Evolutionary conservation across 2,113 vertebrate species (phyloP).

Genomic region (Poeciliopsis occidentalis): DNA sequence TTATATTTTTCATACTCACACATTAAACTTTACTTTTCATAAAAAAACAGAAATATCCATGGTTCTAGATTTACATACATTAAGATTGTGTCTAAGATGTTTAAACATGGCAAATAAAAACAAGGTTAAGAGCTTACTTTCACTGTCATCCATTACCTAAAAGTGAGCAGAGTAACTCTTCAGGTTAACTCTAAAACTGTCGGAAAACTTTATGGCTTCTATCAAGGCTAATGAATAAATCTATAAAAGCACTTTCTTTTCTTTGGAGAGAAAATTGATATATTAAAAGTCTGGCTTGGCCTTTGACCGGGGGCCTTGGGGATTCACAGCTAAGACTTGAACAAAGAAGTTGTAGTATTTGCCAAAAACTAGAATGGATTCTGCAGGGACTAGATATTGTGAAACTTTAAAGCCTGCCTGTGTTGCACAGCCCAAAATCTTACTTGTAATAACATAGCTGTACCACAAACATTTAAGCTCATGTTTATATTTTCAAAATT

Average conservation of each 20-base stretch:
- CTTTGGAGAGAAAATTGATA: slow-evolving; percentile 42
- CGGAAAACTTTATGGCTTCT: slow-evolving; percentile 23
- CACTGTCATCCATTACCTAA: slow-evolving; percentile 10
- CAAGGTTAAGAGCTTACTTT: slow-evolving; percentile 4
- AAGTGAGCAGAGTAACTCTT: slow-evolving; percentile 23
- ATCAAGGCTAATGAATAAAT: slow-evolving; percentile 35
- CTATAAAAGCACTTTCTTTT: slow-evolving; percentile 3
- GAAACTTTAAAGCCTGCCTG: slow-evolving; percentile 12
- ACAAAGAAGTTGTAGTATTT: slow-evolving; percentile 21
- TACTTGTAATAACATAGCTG: not conserved
- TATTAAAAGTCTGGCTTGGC: slow-evolving; percentile 23
- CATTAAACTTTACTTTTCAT: slow-evolving; percentile 8
- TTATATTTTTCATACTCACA: no score
- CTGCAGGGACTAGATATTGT: slow-evolving; percentile 8
- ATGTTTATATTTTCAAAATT: slow-evolving; percentile 19
- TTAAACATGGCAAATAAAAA: slow-evolving; percentile 17
- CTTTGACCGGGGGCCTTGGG: not conserved
- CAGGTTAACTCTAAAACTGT: slow-evolving; percentile 45
- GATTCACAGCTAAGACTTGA: slow-evolving; percentile 19
- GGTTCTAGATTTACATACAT: no score
- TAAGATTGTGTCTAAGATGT: no score
- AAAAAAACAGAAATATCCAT: slow-evolving; percentile 4
- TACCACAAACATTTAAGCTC: slow-evolving; percentile 10
- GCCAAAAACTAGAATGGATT: slow-evolving; percentile 10
- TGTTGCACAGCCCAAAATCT: slow-evolving; percentile 23